Percentiles rank a stretch among this genome's conserved stretches.
Conservation (phyloP, 2,888 invertebrate species). For the Chrysodeixis includens region DNA sequence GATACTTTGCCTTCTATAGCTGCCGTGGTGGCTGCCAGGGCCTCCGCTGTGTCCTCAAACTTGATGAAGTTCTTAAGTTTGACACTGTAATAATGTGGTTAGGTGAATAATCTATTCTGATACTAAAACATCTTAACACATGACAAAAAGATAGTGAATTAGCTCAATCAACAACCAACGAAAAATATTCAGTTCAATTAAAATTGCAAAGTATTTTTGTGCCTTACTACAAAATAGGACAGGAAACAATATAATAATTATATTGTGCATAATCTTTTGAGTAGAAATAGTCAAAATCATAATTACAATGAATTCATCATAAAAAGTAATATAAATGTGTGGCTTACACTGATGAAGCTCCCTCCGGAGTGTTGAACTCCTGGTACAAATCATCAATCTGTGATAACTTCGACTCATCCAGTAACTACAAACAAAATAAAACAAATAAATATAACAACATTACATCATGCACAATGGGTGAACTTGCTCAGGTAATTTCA, state of each 20-base stretch:
- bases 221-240: too few relatives aligned
- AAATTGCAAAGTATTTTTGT: too few relatives aligned
- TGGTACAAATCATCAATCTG: constrained; percentile 97
- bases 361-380: constrained; percentile 97
- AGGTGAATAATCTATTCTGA: constrained; percentile 20
- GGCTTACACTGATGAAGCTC: constrained; percentile 97
- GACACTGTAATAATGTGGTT: constrained; percentile 89
- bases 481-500: too few relatives aligned
- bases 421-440: constrained; percentile 90
- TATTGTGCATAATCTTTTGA: too few relatives aligned
- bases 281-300: too few relatives aligned
- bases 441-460: background rate
- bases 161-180: too few relatives aligned
- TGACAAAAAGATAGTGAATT: too few relatives aligned
- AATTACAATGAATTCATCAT: background rate
- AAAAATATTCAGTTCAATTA: too few relatives aligned
- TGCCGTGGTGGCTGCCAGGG: constrained; percentile 97
- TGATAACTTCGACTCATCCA: constrained; percentile 97
- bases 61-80: constrained; percentile 98
- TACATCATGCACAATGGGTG: too few relatives aligned
- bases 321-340: constrained; percentile 4
- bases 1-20: constrained; percentile 98
- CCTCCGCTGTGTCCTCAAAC: constrained; percentile 98
- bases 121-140: too few relatives aligned
- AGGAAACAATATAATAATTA: too few relatives aligned